Base-by-base conservation (phyloP, 2,888 invertebrate genomes). In the Cerastis rubricosa region DNA sequence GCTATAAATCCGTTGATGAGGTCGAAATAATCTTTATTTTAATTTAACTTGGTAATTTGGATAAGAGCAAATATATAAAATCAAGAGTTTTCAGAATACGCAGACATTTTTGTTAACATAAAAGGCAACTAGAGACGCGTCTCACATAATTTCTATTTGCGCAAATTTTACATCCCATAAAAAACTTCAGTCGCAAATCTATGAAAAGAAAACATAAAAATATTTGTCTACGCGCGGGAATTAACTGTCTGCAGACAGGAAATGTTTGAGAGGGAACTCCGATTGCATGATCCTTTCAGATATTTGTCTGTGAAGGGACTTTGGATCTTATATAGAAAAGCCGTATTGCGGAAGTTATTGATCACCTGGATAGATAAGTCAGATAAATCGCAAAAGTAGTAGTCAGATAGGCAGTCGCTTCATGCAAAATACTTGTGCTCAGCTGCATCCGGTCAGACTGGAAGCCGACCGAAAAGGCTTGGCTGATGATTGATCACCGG, bases 101-200 rank as follows among this genome's bases (percentile, higher is more conserved):
- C 25, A 61, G 66, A 66, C 54, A 71, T 19, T 66, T n/a, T 71
- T 66, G 45, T 29, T 43, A 9, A 19, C 25, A 65, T 65, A 29
- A 59, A 66, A 67, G 54, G 22, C 14, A 68, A 68, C 11, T 67
- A 65, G 19, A 4, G 14, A 51, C 22, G 14, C 19, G 35, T 29
- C 63, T 68, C 45, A 78, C 64, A 74, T 57, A 83, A 74, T 78
- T 61, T 71, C 14, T 65, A 70, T 83, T 83, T 78, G 71, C 35
- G 51, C 69, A 74, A 78, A 72, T 78, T 78, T 83, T 83, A 83
- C 69, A 66, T 29, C 74, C n/a, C 65, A 63, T 83, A 83, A 83
- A 78, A 81, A 79, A 82, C 49, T 83, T 83, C 22, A 12, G 61
- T 72, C 71, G 45, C 82, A 83, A 79, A 71, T 81, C 51, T 78